These are phyloP conservation scores for Gymnoscelis rufifasciata DNA, from an alignment of 2,888 invertebrate genomes.

Conservation along the genomic window DNA sequence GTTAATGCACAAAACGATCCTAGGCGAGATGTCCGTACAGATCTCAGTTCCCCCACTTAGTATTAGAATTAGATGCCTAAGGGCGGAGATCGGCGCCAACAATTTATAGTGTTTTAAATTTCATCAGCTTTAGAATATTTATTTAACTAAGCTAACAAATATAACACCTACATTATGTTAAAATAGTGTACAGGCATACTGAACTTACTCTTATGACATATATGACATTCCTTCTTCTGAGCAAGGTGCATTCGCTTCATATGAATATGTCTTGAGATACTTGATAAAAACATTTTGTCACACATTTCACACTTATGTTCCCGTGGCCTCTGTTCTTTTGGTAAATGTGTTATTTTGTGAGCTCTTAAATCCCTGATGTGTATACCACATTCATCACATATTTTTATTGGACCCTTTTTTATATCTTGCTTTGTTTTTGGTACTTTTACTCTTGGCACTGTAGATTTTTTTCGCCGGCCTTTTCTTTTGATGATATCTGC, in stretches of 20 bases:
- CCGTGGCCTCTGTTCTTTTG: constrained; percentile 33
- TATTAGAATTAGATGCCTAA: too few species aligned
- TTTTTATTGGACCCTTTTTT: constrained; percentile 24
- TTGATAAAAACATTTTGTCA: constrained; percentile 47
- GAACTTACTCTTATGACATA: constrained; percentile 60
- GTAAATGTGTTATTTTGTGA: constrained; percentile 46
- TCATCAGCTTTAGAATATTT: too few species aligned
- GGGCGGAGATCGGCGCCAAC: too few species aligned
- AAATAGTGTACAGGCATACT: too few species aligned
- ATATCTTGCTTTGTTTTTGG: constrained; percentile 14
- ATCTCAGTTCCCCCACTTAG: too few species aligned
- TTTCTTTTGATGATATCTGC: constrained; percentile 27
- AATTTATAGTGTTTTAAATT: too few species aligned
- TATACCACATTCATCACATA: constrained; percentile 65
- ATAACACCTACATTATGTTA: too few species aligned
- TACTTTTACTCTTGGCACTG: constrained; percentile 10
- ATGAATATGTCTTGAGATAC: constrained; percentile 49
- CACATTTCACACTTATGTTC: constrained; percentile 52
- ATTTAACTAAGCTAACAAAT: too few species aligned
- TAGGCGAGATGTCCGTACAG: too few species aligned
- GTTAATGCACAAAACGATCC: too few species aligned
- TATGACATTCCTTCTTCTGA: constrained; percentile 50
- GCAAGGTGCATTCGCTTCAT: constrained; percentile 56
- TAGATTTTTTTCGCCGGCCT: constrained; percentile 32
- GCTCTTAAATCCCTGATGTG: constrained; percentile 48